A percentile compares a stretch with the other conserved stretches of the same genome.
Conservation (phyloP, 2,797 vertebrate genomes). For the Falco concolor region DNA sequence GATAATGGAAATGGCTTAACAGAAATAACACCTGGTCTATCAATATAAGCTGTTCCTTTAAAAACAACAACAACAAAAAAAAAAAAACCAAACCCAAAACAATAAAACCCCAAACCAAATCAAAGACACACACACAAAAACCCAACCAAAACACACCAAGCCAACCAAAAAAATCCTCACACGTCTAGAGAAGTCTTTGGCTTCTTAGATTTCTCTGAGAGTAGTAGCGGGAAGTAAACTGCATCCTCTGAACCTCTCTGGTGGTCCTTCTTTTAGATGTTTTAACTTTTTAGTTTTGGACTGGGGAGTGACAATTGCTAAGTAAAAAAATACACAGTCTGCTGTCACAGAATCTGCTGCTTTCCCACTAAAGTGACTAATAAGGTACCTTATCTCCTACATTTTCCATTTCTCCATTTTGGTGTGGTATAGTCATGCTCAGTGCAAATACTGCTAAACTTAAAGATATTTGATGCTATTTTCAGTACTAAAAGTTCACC, state of each 20-base stretch:
- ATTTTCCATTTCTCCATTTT: background rate
- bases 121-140: no score
- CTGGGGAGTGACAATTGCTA: background rate
- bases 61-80: background rate
- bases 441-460: background rate
- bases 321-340: background rate
- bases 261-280: background rate
- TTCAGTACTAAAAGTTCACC: background rate
- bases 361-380: background rate
- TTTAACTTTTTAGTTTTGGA: background rate
- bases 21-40: background rate
- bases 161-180: no score
- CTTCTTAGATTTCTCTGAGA: background rate
- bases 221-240: background rate
- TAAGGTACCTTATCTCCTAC: background rate
- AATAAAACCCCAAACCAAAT: no score
- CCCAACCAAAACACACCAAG: no score
- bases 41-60: background rate
- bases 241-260: background rate
- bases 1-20: background rate
- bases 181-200: background rate
- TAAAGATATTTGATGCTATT: background rate
- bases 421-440: background rate
- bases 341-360: background rate
- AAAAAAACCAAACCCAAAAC: background rate